A percentile compares a stretch with the other conserved stretches of the same genome.
Conservation (phyloP, 2,113 vertebrate species). For the Dipodomys merriami region DNA sequence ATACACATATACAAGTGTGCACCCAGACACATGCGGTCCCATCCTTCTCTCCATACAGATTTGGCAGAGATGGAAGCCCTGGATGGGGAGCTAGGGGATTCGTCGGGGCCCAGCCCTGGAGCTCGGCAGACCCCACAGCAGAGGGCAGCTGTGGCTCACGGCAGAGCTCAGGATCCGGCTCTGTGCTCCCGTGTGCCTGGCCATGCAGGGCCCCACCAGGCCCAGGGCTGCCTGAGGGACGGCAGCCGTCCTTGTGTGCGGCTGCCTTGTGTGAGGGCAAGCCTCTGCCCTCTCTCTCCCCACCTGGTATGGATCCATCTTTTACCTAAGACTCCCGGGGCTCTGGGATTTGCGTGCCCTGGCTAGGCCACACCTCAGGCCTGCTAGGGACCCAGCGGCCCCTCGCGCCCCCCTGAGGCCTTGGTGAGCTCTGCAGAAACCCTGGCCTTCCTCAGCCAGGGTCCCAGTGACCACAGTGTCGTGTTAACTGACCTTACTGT, state of each 20-base stretch:
- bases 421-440: background rate
- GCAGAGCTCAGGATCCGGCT: no score
- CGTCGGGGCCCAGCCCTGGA: background rate
- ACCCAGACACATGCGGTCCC: no score
- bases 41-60: no score
- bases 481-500: background rate
- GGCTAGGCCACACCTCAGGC: background rate
- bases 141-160: no score
- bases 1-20: fast-evolving
- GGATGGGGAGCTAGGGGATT: no score
- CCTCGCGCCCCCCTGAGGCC: background rate
- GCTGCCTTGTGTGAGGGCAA: no score
- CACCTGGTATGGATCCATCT: background rate
- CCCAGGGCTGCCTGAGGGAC: no score
- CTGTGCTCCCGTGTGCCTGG: no score
- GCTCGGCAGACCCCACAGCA: background rate
- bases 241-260: no score
- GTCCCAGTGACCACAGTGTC: background rate
- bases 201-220: no score
- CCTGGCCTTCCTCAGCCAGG: background rate
- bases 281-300: background rate
- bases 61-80: background rate
- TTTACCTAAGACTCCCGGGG: background rate
- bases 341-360: fast-evolving
- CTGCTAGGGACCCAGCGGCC: background rate